A percentile compares a stretch with the other conserved stretches of the same genome.
These are phyloP conservation scores for Saccopteryx bilineata DNA, from an alignment of 2,113 vertebrate species.

Conservation along the genomic window DNA sequence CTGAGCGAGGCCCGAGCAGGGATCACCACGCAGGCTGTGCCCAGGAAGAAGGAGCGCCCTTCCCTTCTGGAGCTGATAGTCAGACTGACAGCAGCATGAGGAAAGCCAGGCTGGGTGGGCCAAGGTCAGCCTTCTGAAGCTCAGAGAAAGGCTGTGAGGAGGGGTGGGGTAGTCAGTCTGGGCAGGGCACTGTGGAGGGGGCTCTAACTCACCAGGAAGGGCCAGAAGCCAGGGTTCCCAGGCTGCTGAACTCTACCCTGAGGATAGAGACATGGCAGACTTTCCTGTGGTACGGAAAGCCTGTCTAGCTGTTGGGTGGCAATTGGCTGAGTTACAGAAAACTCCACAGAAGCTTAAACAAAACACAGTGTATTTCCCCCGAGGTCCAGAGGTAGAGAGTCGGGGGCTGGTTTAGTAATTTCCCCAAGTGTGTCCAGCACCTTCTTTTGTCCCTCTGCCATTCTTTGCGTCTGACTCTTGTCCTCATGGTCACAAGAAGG, in stretches of 20 bases:
- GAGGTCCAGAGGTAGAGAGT: background rate
- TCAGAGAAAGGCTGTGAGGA: background rate
- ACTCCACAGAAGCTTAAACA: background rate
- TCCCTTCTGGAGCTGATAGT: background rate
- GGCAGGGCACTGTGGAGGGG: background rate
- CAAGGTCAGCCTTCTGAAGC: background rate
- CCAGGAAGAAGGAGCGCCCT: background rate
- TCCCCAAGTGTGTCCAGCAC: background rate
- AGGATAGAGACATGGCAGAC: background rate
- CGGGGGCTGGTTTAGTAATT: background rate
- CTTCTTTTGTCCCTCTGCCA: background rate
- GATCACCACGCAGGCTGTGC: background rate
- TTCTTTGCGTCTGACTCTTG: background rate
- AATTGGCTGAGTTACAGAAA: background rate
- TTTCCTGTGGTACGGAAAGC: background rate
- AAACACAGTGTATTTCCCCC: background rate
- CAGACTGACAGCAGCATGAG: background rate
- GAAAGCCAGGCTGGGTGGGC: background rate
- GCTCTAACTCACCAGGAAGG: background rate
- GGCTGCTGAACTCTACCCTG: background rate
- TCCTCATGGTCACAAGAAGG: background rate
- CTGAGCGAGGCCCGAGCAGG: background rate
- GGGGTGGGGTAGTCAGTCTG: background rate
- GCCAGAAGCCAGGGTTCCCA: background rate
- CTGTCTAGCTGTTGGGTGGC: background rate